phyloP scores from a whole-genome alignment of 2,113 vertebrate genomes.

The Macaca mulatta region DNA sequence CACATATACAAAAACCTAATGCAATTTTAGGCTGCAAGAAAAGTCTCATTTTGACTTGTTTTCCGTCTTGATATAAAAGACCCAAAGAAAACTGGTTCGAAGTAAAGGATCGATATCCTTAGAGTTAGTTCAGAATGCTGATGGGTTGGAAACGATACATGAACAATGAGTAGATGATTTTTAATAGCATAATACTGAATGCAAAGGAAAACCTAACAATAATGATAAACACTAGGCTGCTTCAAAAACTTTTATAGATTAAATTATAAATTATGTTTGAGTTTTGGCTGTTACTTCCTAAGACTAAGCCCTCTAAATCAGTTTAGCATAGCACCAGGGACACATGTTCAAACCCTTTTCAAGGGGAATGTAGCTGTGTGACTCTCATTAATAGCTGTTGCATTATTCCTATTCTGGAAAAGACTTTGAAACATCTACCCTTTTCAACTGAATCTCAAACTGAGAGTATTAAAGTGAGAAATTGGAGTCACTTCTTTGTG shows the following conservation, averaged over 20 bases:
- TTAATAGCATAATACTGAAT: neutral
- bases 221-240: neutral
- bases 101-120: neutral
- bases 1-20: neutral
- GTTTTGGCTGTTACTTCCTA: slow-evolving; percentile 21
- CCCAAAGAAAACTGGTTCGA: neutral
- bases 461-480: neutral
- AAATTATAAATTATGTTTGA: slow-evolving; percentile 43
- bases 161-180: neutral
- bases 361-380: slow-evolving; percentile 18
- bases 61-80: neutral
- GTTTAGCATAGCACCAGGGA: neutral
- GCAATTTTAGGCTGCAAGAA: neutral
- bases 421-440: neutral
- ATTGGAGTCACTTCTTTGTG: slow-evolving; percentile 11
- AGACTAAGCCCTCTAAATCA: slow-evolving; percentile 5
- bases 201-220: neutral
- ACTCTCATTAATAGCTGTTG: neutral
- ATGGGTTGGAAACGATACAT: neutral
- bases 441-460: slow-evolving; percentile 36
- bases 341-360: slow-evolving; percentile 24
- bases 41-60: neutral
- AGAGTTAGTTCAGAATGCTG: neutral
- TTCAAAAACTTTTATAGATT: slow-evolving; percentile 3
- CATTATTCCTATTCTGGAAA: neutral